Evolutionary conservation across 2,113 vertebrate species (phyloP).

Genomic region (Melanostigma gelatinosum): DNA sequence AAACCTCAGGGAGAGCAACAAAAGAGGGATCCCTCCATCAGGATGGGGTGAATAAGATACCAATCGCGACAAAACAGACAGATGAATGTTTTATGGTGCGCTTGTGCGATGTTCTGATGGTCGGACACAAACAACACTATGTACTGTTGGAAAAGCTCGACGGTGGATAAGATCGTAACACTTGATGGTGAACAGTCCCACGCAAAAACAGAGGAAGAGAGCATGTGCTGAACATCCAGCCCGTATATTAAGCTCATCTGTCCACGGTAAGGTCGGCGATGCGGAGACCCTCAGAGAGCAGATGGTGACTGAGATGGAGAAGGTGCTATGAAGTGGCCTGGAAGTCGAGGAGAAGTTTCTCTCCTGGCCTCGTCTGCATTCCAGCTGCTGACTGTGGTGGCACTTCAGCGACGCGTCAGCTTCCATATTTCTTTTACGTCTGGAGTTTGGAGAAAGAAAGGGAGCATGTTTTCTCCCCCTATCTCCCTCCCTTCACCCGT

Average conservation of each 20-base stretch:
- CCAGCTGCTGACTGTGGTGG: slow-evolving; percentile 38
- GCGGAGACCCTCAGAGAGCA: background rate
- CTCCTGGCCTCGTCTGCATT: slow-evolving; percentile 8
- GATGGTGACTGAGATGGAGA: background rate
- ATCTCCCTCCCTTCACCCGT: slow-evolving; percentile 6
- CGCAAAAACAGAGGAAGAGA: background rate
- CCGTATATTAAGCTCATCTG: slow-evolving; percentile 4
- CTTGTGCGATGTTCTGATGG: slow-evolving; percentile 6
- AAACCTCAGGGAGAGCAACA: too few relatives aligned
- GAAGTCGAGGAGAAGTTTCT: slow-evolving; percentile 6
- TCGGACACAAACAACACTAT: slow-evolving; percentile 3
- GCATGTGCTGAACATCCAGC: background rate
- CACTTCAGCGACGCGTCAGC: slow-evolving; percentile 28
- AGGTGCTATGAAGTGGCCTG: slow-evolving; percentile 28
- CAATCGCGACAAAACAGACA: slow-evolving; percentile 15
- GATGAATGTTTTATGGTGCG: slow-evolving; percentile 12
- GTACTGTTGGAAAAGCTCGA: background rate
- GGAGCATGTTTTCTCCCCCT: background rate
- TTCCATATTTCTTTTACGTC: background rate
- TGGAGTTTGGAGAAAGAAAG: slow-evolving; percentile 3
- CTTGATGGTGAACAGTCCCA: slow-evolving; percentile 23
- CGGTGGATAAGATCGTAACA: background rate
- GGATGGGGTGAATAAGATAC: slow-evolving; percentile 15
- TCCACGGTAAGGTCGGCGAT: background rate
- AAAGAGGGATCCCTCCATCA: too few relatives aligned